Conservation (phyloP, 2,888 invertebrate species). For the Eledona agricola region DNA sequence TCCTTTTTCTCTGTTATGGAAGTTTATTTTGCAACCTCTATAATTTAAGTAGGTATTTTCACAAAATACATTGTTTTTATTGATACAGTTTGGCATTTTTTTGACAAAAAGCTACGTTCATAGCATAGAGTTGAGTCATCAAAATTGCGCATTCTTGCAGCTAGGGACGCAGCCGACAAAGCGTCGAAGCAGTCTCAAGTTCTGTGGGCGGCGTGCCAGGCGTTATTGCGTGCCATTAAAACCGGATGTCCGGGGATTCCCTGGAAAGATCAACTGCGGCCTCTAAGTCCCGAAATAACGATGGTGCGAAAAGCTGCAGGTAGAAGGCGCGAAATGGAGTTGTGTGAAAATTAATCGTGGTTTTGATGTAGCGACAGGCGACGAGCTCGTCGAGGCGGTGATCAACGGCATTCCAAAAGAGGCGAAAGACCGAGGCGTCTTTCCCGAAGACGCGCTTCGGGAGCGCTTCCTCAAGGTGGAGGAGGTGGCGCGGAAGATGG, state of each 20-base stretch:
- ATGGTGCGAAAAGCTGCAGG: constrained; percentile 81
- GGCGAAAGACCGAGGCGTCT: constrained; percentile 83
- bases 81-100: too few relatives aligned
- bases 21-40: neutral
- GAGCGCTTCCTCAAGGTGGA: constrained; percentile 87
- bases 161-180: constrained; percentile 76
- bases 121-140: neutral
- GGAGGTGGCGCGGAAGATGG: constrained; percentile 81
- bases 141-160: constrained; percentile 59
- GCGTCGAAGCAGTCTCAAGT: constrained; percentile 84
- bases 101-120: too few relatives aligned
- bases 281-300: constrained; percentile 73
- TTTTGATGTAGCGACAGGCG: constrained; percentile 68
- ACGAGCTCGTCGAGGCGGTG: constrained; percentile 82
- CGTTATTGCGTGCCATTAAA: constrained; percentile 80
- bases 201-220: constrained; percentile 93
- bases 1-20: too few relatives aligned
- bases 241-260: constrained; percentile 68
- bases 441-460: constrained; percentile 85
- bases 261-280: constrained; percentile 68
- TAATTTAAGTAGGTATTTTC: neutral
- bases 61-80: neutral
- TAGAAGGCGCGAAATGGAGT: constrained; percentile 59
- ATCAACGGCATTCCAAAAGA: constrained; percentile 80
- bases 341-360: constrained; percentile 8